Percentiles rank a stretch among this genome's conserved stretches.
These are phyloP conservation scores for Synanthedon tipuliformis DNA, from an alignment of 2,888 invertebrate species.

Conservation along the genomic window DNA sequence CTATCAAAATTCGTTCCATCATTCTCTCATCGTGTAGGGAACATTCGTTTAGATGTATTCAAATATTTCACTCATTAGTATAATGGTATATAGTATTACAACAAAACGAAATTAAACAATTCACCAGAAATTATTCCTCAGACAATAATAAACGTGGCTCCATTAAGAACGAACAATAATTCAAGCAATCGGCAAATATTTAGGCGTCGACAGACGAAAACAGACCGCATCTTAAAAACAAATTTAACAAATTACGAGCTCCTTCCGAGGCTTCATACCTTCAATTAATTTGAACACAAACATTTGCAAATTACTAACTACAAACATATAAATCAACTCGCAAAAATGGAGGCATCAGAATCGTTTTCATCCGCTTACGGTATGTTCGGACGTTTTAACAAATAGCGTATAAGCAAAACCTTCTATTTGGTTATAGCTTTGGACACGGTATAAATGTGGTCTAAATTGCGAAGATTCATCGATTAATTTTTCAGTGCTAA, in stretches of 20 bases:
- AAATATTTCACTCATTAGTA: slow-evolving; percentile 24
- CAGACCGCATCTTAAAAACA: slow-evolving; percentile 12
- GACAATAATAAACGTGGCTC: slow-evolving; percentile 1
- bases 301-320: slow-evolving; percentile 41
- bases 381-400: slow-evolving; percentile 12
- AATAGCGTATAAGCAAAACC: slow-evolving; percentile 17
- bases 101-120: neutral
- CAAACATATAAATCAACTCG: slow-evolving; percentile 36
- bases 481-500: slow-evolving; percentile 46
- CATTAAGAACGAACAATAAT: slow-evolving; percentile 2
- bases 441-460: slow-evolving; percentile 20
- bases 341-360: slow-evolving; percentile 9
- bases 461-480: slow-evolving; percentile 34
- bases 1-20: slow-evolving; percentile 49
- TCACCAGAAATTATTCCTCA: neutral
- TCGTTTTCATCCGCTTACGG: slow-evolving; percentile 9
- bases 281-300: slow-evolving; percentile 36
- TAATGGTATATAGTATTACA: slow-evolving; percentile 11
- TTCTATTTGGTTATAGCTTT: slow-evolving; percentile 16
- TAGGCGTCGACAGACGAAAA: slow-evolving; percentile 11
- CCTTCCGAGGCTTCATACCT: slow-evolving; percentile 34
- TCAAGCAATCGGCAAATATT: slow-evolving; percentile 9
- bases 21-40: slow-evolving; percentile 39
- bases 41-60: slow-evolving; percentile 13
- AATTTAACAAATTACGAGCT: slow-evolving; percentile 8